phyloP scores from a whole-genome alignment of 2,113 vertebrate genomes.

The Puma concolor region DNA sequence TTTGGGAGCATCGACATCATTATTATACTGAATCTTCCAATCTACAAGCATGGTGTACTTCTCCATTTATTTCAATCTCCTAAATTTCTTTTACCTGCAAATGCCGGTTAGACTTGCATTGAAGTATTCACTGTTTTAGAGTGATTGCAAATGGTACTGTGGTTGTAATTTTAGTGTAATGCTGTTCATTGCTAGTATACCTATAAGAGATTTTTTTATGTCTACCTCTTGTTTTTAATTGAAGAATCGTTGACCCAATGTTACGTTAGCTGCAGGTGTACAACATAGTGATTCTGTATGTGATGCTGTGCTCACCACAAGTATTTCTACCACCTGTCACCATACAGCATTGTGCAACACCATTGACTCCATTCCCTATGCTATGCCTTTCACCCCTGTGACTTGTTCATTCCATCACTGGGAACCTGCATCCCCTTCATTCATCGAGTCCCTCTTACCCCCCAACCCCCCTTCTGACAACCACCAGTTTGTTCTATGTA shows the following conservation, averaged over 20 bases:
- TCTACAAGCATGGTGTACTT: background rate
- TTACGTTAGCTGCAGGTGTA: background rate
- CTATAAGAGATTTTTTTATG: background rate
- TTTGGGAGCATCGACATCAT: background rate
- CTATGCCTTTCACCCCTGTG: background rate
- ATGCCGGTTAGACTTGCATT: background rate
- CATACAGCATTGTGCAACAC: background rate
- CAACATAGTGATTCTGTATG: background rate
- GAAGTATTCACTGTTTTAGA: background rate
- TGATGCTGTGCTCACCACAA: background rate
- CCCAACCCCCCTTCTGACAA: background rate
- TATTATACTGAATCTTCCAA: background rate
- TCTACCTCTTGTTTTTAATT: background rate
- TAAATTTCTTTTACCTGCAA: background rate
- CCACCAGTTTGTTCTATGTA: background rate
- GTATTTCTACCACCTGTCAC: too few species aligned
- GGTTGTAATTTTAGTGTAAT: background rate
- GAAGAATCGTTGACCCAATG: background rate
- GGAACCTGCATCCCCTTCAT: background rate
- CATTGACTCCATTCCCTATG: background rate
- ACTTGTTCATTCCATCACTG: background rate
- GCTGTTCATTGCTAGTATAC: background rate
- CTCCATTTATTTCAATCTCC: background rate
- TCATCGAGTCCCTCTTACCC: background rate
- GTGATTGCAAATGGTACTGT: background rate